Percentiles rank a stretch among this genome's conserved stretches.
These are phyloP conservation scores for Drosophila tropicalis DNA, from an alignment of 1,140 invertebrate species.

Conservation along the genomic window DNA sequence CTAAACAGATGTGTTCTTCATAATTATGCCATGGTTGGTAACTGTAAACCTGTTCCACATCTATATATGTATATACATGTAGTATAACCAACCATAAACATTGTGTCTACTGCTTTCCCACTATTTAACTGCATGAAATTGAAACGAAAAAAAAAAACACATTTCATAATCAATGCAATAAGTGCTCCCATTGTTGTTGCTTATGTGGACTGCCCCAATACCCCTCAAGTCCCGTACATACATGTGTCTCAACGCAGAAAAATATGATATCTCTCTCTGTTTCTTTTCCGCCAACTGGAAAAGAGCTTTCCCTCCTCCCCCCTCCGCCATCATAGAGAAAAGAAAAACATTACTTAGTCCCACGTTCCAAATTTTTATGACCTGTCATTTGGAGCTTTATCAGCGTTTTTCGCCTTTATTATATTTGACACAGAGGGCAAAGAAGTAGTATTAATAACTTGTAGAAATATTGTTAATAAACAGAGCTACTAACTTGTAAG, in stretches of 20 bases:
- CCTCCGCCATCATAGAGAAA: neutral
- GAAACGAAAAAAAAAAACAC: conserved; percentile 46
- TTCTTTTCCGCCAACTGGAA: conserved; percentile 9
- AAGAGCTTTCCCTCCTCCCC: conserved; percentile 9
- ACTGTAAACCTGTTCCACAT: conserved; percentile 58
- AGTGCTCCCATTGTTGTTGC: conserved; percentile 60
- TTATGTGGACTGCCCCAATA: neutral
- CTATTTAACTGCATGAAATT: conserved; percentile 63
- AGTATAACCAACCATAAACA: conserved; percentile 4
- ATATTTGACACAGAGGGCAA: neutral
- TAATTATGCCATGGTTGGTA: conserved; percentile 58
- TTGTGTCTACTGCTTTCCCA: conserved; percentile 60
- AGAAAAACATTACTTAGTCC: conserved; percentile 42
- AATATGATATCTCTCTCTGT: conserved; percentile 29
- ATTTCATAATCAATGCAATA: conserved; percentile 74
- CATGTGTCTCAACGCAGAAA: conserved; percentile 37
- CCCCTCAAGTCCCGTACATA: neutral
- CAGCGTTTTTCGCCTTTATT: conserved; percentile 49
- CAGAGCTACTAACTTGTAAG: conserved; percentile 2
- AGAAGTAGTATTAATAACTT: neutral
- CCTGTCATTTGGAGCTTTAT: conserved; percentile 57
- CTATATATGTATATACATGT: too few species aligned
- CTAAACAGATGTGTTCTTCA: neutral
- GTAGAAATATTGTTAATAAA: conserved; percentile 42
- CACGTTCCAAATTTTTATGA: conserved; percentile 65